Base-by-base conservation (phyloP, 2,888 invertebrate genomes). In the Melipona beecheii region DNA sequence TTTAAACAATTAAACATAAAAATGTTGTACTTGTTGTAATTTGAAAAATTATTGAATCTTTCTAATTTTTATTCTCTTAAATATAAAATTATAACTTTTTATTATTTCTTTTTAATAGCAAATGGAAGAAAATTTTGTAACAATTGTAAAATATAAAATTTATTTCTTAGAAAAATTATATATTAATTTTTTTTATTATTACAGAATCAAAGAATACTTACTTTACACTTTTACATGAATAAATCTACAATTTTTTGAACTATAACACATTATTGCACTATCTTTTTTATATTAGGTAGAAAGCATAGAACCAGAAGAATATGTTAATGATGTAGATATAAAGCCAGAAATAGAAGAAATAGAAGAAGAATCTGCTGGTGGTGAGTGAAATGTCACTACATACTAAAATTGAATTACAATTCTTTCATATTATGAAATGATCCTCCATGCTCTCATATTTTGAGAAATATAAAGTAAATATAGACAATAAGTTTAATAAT, bases 331-430 rank as follows among this genome's bases (percentile, higher is more conserved):
- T 56, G 86, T 87, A 21, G 91, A 91, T 27, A 90, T 89, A 77
- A 91, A 91, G 62, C 89, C 91, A 49, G 92, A 93, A n/a, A 90
- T 90, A 76, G 92, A 93, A 78, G 91, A 93, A 74, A 85, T 88
- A 31, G 92, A 94, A 83, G 93, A 93, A 87, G 94, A 94, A 91
- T 91, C 93, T 74, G 87, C 92, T 78, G 93, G 94, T 90, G 93
- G 93, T 93, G 71, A 91, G 93, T 89, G 74, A 60, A 72, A 54
- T 60, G 15, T 50, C 19, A 50, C 27, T 36, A 62, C 13, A 54
- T 68, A 36, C 11, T 49, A 50, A 73, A 70, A 75, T 31, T 56
- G 24, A n/a, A 56, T 71, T 43, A 43, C 17, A 65, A 49, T 71
- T 24, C 24, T 62, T 65, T 21, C 69, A 52, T 62, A 71, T 64